A percentile compares a stretch with the other conserved stretches of the same genome.
Conservation (phyloP, 1,140 invertebrate species). For the Paramacrobiotus metropolitanus region DNA sequence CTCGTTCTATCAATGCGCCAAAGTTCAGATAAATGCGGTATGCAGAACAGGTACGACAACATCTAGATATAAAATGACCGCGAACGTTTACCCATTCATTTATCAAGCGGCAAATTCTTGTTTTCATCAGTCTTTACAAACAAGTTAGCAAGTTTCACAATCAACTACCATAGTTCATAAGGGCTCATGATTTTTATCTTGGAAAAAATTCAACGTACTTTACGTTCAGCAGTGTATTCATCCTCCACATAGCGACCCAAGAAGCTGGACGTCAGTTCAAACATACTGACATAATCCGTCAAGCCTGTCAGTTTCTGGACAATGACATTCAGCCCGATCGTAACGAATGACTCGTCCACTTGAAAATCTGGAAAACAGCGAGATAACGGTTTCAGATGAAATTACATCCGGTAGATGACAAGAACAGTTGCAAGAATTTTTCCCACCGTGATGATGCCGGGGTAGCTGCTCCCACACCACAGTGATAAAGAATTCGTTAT, state of each 20-base stretch:
- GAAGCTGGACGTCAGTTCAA: slow-evolving; percentile 21
- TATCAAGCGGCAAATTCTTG: too few species aligned
- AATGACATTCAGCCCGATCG: slow-evolving; percentile 15
- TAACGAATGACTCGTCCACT: slow-evolving; percentile 6
- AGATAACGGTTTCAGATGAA: background rate
- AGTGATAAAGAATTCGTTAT: slow-evolving; percentile 23
- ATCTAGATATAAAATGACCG: too few species aligned
- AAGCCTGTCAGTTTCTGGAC: slow-evolving; percentile 18
- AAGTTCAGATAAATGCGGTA: too few species aligned
- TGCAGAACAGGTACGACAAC: too few species aligned
- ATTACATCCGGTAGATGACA: background rate
- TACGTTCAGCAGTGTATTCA: slow-evolving; percentile 19
- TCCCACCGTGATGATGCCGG: background rate
- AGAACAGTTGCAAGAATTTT: background rate
- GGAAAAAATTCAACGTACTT: too few species aligned
- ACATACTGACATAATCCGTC: slow-evolving; percentile 20
- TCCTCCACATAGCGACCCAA: slow-evolving; percentile 16
- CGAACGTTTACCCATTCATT: too few species aligned
- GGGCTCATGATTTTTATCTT: too few species aligned
- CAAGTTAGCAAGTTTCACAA: too few species aligned
- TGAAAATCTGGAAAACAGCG: too few species aligned
- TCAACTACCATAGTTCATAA: too few species aligned
- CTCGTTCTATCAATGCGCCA: too few species aligned
- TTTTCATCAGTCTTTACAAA: too few species aligned
- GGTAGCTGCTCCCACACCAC: slow-evolving; percentile 10